Evolutionary conservation across 2,797 vertebrate species (phyloP).

Genomic region (Melopsittacus undulatus): DNA sequence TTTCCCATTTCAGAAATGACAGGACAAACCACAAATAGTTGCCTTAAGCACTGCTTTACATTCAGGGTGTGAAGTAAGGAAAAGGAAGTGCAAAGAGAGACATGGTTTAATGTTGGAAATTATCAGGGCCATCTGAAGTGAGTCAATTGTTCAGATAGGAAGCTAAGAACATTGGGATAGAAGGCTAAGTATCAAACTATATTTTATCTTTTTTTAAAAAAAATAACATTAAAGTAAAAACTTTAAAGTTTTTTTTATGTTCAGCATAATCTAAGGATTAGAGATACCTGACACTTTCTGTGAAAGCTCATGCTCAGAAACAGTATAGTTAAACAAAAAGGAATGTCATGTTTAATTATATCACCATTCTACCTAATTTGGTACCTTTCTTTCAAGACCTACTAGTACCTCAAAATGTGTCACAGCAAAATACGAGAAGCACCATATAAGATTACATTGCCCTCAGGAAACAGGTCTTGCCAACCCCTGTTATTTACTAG

Average conservation of each 20-base stretch:
- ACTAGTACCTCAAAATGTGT: background rate
- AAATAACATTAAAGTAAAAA: background rate
- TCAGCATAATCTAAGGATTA: background rate
- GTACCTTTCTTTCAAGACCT: background rate
- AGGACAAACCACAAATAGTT: constrained; percentile 55
- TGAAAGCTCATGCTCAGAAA: background rate
- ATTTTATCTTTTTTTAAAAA: background rate
- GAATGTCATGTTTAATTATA: background rate
- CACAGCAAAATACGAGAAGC: background rate
- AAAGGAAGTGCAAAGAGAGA: background rate
- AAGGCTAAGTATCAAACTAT: background rate
- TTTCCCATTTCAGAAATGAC: constrained; percentile 64
- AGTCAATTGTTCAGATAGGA: background rate
- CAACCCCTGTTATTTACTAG: constrained; percentile 16
- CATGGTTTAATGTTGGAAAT: constrained; percentile 14
- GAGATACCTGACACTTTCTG: background rate
- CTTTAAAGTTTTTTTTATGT: background rate
- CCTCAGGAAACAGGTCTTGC: background rate
- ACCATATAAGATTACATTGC: background rate
- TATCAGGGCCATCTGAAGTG: background rate
- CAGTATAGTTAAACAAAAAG: background rate
- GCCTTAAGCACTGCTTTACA: constrained; percentile 46
- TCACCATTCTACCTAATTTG: background rate
- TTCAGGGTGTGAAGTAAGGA: constrained; percentile 28
- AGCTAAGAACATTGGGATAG: background rate